Percentiles rank a stretch among this genome's conserved stretches.
phyloP scores from a whole-genome alignment of 1,140 invertebrate genomes.

The Chironomus striatipennis region DNA sequence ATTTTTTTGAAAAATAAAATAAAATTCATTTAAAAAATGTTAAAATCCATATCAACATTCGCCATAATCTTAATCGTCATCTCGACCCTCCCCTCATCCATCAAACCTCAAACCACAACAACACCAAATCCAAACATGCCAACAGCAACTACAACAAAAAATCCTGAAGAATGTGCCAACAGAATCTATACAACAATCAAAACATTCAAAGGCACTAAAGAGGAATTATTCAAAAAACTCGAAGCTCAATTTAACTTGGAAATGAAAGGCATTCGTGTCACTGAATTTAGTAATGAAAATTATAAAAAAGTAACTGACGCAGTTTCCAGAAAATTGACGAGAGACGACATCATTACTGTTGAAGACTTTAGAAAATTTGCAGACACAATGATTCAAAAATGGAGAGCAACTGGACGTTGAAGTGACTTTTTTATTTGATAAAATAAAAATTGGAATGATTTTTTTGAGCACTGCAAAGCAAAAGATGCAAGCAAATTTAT shows the following conservation, averaged over 20 bases:
- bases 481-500: too few relatives aligned
- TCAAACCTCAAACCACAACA: not conserved
- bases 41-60: too few relatives aligned
- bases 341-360: not conserved
- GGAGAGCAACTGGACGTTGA: not conserved
- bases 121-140: not conserved
- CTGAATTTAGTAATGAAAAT: not conserved
- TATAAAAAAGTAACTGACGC: not conserved
- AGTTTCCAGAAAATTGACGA: not conserved
- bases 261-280: not conserved
- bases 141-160: not conserved
- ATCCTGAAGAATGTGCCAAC: not conserved
- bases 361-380: not conserved
- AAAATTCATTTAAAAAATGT: too few relatives aligned
- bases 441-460: too few relatives aligned
- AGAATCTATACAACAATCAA: not conserved
- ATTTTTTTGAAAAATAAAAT: too few relatives aligned
- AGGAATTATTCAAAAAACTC: not conserved
- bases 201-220: not conserved
- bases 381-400: not conserved
- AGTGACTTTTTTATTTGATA: too few relatives aligned
- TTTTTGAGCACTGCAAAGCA: too few relatives aligned
- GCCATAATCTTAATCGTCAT: too few relatives aligned
- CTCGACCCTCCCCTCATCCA: too few relatives aligned
- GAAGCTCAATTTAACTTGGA: not conserved